These are phyloP conservation scores for Sciaenops ocellatus DNA, from an alignment of 2,797 vertebrate genomes.

Conservation along the genomic window DNA sequence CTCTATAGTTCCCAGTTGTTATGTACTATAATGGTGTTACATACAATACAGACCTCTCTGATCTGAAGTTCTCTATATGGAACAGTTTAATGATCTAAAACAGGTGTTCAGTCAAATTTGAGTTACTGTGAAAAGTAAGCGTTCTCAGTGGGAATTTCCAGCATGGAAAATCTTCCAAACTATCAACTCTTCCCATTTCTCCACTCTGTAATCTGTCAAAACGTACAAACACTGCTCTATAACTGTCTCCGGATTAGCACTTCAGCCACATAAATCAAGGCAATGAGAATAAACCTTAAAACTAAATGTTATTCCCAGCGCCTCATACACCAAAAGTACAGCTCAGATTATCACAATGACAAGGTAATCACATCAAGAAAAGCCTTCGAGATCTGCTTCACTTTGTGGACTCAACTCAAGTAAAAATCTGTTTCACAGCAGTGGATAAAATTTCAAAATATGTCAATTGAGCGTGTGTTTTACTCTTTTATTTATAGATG, in stretches of 20 bases:
- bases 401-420: neutral
- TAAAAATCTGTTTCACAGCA: neutral
- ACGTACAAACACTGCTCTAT: constrained; percentile 9
- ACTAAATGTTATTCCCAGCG: constrained; percentile 5
- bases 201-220: constrained; percentile 49
- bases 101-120: neutral
- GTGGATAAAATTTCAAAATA: neutral
- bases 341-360: neutral
- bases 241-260: constrained; percentile 9
- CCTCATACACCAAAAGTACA: constrained; percentile 1
- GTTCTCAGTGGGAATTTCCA: constrained; percentile 3
- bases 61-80: neutral
- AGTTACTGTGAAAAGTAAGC: neutral
- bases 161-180: constrained; percentile 25
- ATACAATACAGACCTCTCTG: neutral
- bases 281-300: neutral
- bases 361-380: constrained; percentile 1
- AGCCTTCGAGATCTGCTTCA: constrained; percentile 1
- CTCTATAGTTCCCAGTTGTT: no score
- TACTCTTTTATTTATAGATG: neutral
- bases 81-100: neutral
- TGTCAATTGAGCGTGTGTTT: neutral
- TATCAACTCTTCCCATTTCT: constrained; percentile 8
- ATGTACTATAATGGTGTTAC: no score
- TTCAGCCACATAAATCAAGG: constrained; percentile 15